These are phyloP conservation scores for Discoglossus pictus DNA, from an alignment of 2,797 vertebrate genomes.

Conservation along the genomic window DNA sequence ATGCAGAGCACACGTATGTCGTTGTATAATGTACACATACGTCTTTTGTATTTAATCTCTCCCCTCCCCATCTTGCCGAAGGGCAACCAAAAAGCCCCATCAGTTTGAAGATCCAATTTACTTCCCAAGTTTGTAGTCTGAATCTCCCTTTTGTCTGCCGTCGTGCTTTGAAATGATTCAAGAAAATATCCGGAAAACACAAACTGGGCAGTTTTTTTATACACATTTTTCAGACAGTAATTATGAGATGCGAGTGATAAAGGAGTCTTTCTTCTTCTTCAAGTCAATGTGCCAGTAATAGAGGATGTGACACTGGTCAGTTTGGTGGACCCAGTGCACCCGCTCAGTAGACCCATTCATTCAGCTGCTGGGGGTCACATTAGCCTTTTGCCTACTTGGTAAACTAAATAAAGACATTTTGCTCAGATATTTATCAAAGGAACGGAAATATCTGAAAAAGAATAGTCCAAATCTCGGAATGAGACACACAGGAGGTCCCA, in stretches of 20 bases:
- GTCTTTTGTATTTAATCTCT: too few relatives aligned
- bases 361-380: not conserved
- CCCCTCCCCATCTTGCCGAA: not conserved
- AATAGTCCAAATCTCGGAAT: too few relatives aligned
- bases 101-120: not conserved
- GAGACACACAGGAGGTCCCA: too few relatives aligned
- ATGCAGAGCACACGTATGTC: too few relatives aligned
- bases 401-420: too few relatives aligned
- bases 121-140: not conserved
- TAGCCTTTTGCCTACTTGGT: not conserved
- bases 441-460: too few relatives aligned
- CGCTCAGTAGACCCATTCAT: conserved; percentile 17
- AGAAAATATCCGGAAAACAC: not conserved
- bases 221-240: not conserved
- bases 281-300: not conserved
- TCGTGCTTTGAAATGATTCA: conserved; percentile 10
- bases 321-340: not conserved
- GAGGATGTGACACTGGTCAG: conserved; percentile 8
- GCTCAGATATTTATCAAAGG: not conserved
- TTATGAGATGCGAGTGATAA: not conserved
- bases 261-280: conserved; percentile 7
- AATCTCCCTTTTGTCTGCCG: conserved; percentile 8
- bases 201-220: not conserved
- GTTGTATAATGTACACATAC: too few relatives aligned
- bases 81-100: not conserved